A percentile compares a stretch with the other conserved stretches of the same genome.
These are phyloP conservation scores for Phrynocephalus forsythii DNA, from an alignment of 2,797 vertebrate species.

Conservation along the genomic window DNA sequence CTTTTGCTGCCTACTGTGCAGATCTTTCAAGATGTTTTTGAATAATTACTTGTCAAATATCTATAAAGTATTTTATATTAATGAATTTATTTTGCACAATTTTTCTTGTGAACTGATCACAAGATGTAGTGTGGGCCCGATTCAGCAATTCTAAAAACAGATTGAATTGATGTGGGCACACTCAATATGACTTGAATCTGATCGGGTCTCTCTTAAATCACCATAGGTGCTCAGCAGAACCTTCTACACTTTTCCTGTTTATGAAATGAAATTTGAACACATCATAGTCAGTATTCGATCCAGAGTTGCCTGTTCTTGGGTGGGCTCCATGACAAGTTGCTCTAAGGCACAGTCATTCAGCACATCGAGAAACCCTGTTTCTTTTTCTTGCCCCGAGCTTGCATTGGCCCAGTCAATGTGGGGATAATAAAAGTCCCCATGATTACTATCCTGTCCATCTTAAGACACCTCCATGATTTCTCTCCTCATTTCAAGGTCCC, in stretches of 20 bases:
- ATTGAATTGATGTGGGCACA: neutral
- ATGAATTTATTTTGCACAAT: neutral
- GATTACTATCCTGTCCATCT: too few species aligned
- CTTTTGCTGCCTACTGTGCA: neutral
- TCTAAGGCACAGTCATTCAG: too few species aligned
- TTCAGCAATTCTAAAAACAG: neutral
- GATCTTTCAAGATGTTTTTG: conserved; percentile 12
- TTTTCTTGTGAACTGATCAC: neutral
- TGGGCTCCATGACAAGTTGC: too few species aligned
- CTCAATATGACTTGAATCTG: neutral
- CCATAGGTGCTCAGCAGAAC: neutral
- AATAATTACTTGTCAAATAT: conserved; percentile 26
- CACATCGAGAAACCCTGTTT: too few species aligned
- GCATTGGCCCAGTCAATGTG: too few species aligned
- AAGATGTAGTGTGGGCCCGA: neutral
- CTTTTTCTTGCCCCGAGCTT: too few species aligned
- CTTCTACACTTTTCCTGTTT: neutral
- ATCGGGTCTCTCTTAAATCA: neutral
- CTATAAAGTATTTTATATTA: neutral
- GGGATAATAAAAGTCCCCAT: too few species aligned
- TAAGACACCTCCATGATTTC: too few species aligned
- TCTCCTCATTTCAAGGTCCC: too few species aligned
- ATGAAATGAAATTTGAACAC: neutral
- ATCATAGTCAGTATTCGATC: too few species aligned
- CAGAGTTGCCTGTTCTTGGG: too few species aligned